Evolutionary conservation across 2,797 vertebrate genomes (phyloP).

Genomic region (Diceros bicornis): DNA sequence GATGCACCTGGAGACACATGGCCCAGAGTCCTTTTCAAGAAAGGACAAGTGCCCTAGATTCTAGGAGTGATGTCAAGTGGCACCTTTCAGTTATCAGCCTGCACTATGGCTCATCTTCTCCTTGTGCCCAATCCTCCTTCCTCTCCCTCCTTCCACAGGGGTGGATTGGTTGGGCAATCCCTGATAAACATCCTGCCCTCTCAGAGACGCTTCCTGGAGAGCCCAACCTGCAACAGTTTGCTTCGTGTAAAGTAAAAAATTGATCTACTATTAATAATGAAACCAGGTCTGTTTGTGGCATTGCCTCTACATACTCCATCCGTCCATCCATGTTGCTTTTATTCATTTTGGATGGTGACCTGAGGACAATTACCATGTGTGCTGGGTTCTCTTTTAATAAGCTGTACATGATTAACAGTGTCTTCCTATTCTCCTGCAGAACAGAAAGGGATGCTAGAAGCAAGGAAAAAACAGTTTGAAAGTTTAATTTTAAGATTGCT

Average conservation of each 20-base stretch:
- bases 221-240: background rate
- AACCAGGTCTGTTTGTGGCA: background rate
- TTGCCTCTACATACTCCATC: background rate
- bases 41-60: too few relatives aligned
- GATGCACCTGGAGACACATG: background rate
- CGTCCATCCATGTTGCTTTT: background rate
- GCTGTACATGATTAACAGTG: background rate
- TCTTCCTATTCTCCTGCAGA: background rate
- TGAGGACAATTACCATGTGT: too few relatives aligned
- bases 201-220: background rate
- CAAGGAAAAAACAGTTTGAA: background rate
- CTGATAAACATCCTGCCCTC: too few relatives aligned
- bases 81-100: too few relatives aligned
- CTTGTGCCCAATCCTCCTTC: background rate
- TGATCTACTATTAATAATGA: background rate
- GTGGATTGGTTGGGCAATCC: accelerated
- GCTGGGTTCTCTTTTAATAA: background rate
- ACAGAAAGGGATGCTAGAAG: background rate
- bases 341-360: background rate
- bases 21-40: background rate
- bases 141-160: too few relatives aligned
- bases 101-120: too few relatives aligned
- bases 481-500: background rate
- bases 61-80: background rate
- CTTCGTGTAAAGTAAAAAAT: background rate